phyloP scores from a whole-genome alignment of 1,140 invertebrate genomes.

The Aphaenogaster ashmeadi region DNA sequence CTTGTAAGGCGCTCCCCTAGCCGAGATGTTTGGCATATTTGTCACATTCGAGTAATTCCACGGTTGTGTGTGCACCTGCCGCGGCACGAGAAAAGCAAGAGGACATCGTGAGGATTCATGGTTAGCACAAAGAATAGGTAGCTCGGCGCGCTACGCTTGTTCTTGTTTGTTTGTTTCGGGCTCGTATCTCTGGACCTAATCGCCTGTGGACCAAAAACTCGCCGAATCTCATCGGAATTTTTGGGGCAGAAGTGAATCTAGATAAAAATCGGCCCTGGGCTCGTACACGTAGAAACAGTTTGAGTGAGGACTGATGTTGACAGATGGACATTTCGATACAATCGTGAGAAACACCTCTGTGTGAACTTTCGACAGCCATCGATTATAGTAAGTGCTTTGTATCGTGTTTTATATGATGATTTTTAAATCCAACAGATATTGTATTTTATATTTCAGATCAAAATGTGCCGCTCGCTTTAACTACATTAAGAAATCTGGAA shows the following conservation, averaged over 20 bases:
- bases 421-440: background rate
- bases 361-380: constrained; percentile 23
- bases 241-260: constrained; percentile 80
- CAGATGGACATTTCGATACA: constrained; percentile 50
- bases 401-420: background rate
- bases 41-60: constrained; percentile 86
- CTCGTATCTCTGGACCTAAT: constrained; percentile 83
- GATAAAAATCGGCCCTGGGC: constrained; percentile 77
- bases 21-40: constrained; percentile 84
- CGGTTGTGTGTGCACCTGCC: constrained; percentile 81
- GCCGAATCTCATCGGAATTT: constrained; percentile 82
- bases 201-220: constrained; percentile 78
- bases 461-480: background rate
- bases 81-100: constrained; percentile 65
- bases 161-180: constrained; percentile 84
- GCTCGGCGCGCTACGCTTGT: constrained; percentile 63
- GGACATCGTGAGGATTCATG: constrained; percentile 72
- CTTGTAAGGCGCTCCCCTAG: constrained; percentile 62
- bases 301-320: constrained; percentile 51
- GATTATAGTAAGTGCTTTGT: background rate
- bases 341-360: constrained; percentile 55
- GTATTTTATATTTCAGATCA: background rate
- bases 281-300: constrained; percentile 44
- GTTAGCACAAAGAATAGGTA: constrained; percentile 73
- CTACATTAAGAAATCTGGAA: background rate